phyloP scores from a whole-genome alignment of 2,888 invertebrate genomes.

The Mystacides longicornis region DNA sequence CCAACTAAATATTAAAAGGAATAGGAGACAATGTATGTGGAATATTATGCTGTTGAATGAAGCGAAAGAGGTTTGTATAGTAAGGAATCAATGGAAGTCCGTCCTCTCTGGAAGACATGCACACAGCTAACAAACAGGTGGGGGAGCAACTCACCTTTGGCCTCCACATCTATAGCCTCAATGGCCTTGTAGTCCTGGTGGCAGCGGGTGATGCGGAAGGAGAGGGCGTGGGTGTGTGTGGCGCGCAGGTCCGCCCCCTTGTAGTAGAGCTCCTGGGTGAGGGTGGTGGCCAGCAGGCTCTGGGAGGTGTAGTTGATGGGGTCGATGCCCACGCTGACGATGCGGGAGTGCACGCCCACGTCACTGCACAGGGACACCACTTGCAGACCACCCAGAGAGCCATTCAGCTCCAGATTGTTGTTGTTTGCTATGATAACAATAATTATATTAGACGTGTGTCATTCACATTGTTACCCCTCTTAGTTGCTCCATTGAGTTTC shows the following conservation, averaged over 20 bases:
- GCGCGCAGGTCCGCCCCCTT: neutral
- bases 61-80: too few species aligned
- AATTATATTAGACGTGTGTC: too few species aligned
- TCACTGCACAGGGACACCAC: slow-evolving; percentile 81
- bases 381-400: slow-evolving; percentile 88
- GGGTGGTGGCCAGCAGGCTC: slow-evolving; percentile 33
- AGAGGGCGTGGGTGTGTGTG: slow-evolving; percentile 32
- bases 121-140: too few species aligned
- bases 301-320: slow-evolving; percentile 35
- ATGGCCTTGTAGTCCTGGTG: slow-evolving; percentile 30
- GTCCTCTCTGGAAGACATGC: too few species aligned
- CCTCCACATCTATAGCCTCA: slow-evolving; percentile 28
- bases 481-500: too few species aligned
- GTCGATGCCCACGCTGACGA: slow-evolving; percentile 77
- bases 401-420: slow-evolving; percentile 58
- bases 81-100: too few species aligned
- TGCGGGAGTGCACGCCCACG: slow-evolving; percentile 74
- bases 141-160: slow-evolving; percentile 14
- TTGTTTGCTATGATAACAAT: too few species aligned
- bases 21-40: too few species aligned
- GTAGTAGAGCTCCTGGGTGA: neutral
- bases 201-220: slow-evolving; percentile 35
- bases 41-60: too few species aligned
- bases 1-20: too few species aligned
- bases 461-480: too few species aligned